Conservation (phyloP, 1,140 invertebrate species). For the Idris sp. region DNA sequence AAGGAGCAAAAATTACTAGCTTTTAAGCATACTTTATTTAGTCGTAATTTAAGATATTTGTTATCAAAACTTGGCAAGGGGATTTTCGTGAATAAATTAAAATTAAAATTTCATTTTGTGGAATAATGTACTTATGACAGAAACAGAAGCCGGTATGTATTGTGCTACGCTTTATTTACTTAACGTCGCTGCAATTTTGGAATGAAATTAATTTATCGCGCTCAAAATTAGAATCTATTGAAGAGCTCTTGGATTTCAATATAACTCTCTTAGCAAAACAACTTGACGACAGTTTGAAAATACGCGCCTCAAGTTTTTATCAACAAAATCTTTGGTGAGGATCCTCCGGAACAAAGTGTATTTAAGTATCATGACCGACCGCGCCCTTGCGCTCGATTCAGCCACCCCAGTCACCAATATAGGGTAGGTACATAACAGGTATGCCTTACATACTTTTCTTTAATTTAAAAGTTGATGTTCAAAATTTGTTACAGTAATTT, state of each 20-base stretch:
- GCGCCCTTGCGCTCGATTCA: conserved; percentile 64
- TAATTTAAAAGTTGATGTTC: no score
- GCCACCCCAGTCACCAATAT: conserved; percentile 56
- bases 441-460: no score
- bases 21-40: no score
- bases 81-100: conserved; percentile 12
- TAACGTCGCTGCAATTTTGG: conserved; percentile 8
- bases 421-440: conserved; percentile 64
- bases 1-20: no score
- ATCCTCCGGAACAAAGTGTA: conserved; percentile 55
- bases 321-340: conserved; percentile 44
- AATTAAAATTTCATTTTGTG: conserved; percentile 5
- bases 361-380: conserved; percentile 59
- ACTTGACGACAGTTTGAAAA: conserved; percentile 33
- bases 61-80: no score
- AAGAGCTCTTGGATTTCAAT: no score
- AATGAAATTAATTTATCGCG: conserved; percentile 36
- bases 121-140: conserved; percentile 15
- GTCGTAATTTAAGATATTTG: no score
- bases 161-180: conserved; percentile 40
- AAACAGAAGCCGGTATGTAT: not conserved
- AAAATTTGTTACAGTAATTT: no score
- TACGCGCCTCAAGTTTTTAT: conserved; percentile 45
- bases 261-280: conserved; percentile 1
- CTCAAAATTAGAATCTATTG: conserved; percentile 16